Base-by-base conservation (phyloP, 2,797 vertebrate species). In the Morelia viridis region DNA sequence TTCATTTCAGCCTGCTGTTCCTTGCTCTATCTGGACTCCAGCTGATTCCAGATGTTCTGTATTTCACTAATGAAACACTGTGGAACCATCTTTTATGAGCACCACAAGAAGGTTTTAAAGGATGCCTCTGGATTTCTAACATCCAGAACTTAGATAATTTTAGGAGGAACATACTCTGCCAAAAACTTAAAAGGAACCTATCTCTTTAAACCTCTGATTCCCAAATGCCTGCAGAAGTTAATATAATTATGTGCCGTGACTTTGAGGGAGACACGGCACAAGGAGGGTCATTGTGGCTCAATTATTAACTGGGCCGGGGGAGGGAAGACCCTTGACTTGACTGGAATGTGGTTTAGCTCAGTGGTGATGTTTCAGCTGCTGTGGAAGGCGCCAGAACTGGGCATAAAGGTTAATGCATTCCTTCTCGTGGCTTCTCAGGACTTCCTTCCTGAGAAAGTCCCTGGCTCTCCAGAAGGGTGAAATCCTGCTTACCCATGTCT, bases 301-400 rank as follows among this genome's bases (percentile, higher is more conserved):
- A 98, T 98, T 91, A 98, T 98, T 97, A 98, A 97, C 97, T 0
- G 8, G 86, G 64, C 92, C 4, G 0, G 90, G 92, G 96, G 96
- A 46, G 68, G 68, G 71, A n/a, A 57, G 97, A 95, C 95, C 95
- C 97, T 95, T 62, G 91, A 94, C 94, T 95, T 96, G 87, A 68
- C 92, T 93, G 95, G 96, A 97, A 97, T 96, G 95, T 5, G 93
- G 95, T 94, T 26, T 0, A 0, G 84, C 92, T 94, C 86, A 64
- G 19, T 91, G 88, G 91, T 92, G 87, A 95, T 94, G 4, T 0
- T 87, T 88, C 12, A 2, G 90, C 53, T 93, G 84, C 92, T 0
- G 0, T 64, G 92, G 90, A 12, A 53, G 1, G 57, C 1, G 0
- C 46, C 22, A 0, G 61, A 93, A 89, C 91, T 41, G 4, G 0